A percentile compares a stretch with the other conserved stretches of the same genome.
These are phyloP conservation scores for Bombus huntii DNA, from an alignment of 1,140 invertebrate genomes.

Conservation along the genomic window DNA sequence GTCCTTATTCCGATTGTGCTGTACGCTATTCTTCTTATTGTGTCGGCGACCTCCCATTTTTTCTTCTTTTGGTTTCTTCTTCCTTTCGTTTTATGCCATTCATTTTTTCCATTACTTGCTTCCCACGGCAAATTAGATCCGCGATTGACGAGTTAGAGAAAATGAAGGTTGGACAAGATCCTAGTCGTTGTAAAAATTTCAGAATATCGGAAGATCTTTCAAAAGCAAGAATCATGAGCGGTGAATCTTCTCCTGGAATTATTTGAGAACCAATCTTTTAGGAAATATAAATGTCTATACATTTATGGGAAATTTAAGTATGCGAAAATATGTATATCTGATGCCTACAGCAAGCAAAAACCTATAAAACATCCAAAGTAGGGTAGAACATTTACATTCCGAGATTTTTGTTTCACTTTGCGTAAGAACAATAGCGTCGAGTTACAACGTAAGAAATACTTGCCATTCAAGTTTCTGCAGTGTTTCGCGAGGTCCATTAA, in stretches of 20 bases:
- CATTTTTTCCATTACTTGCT: constrained; percentile 13
- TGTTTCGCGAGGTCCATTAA: constrained; percentile 34
- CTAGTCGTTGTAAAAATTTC: neutral
- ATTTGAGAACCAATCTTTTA: neutral
- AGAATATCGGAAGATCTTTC: neutral
- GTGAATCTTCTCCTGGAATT: neutral
- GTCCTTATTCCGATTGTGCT: constrained; percentile 35
- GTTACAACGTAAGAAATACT: neutral
- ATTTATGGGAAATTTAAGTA: neutral
- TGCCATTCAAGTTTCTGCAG: neutral
- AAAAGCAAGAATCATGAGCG: neutral
- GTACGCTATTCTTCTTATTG: constrained; percentile 33
- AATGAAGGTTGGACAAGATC: neutral
- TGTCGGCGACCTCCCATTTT: neutral
- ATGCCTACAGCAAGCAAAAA: too few species aligned
- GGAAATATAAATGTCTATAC: neutral
- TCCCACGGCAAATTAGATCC: constrained; percentile 20
- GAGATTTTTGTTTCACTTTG: neutral
- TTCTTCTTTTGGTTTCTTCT: neutral
- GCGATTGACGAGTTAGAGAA: constrained; percentile 1
- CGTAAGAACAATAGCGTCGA: neutral
- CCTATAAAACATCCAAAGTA: neutral
- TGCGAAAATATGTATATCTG: too few species aligned
- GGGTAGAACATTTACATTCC: neutral
- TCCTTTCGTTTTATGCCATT: neutral